Conservation (phyloP, 1,140 invertebrate species). For the Drosophila sp. region DNA sequence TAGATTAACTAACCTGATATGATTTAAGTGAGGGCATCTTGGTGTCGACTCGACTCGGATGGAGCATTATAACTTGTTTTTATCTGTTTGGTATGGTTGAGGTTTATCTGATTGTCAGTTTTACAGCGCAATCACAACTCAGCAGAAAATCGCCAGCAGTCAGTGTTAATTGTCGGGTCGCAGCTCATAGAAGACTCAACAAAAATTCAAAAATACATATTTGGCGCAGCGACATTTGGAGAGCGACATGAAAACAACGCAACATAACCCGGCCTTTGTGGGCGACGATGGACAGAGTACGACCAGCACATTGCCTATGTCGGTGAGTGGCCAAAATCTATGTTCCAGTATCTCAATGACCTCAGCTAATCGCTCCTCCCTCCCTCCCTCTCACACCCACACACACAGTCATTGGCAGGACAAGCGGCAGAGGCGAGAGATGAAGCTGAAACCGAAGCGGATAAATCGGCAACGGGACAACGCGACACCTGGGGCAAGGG, state of each 20-base stretch:
- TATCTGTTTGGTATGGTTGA: slow-evolving; percentile 17
- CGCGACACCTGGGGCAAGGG: slow-evolving; percentile 91
- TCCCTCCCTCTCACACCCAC: background rate
- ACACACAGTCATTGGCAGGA: slow-evolving; percentile 44
- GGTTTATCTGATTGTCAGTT: slow-evolving; percentile 71
- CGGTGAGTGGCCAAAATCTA: slow-evolving; percentile 57
- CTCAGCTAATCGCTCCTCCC: slow-evolving; percentile 50
- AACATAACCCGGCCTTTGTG: slow-evolving; percentile 73
- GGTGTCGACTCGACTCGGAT: background rate
- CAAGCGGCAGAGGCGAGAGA: slow-evolving; percentile 1
- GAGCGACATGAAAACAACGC: slow-evolving; percentile 58
- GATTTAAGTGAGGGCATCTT: background rate
- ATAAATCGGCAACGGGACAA: slow-evolving; percentile 59
- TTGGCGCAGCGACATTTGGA: slow-evolving; percentile 9
- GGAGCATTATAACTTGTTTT: background rate
- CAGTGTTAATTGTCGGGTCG: slow-evolving; percentile 25
- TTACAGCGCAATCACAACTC: slow-evolving; percentile 48
- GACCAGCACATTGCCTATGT: slow-evolving; percentile 71
- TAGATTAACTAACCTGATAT: background rate
- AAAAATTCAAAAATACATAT: slow-evolving; percentile 2
- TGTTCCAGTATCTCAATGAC: slow-evolving; percentile 25
- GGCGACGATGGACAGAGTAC: slow-evolving; percentile 77
- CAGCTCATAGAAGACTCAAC: slow-evolving; percentile 38
- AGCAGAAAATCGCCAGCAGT: slow-evolving; percentile 18
- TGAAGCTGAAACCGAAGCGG: slow-evolving; percentile 45